Conservation (phyloP, 2,888 invertebrate genomes). For the Drosophila basisetae region DNA sequence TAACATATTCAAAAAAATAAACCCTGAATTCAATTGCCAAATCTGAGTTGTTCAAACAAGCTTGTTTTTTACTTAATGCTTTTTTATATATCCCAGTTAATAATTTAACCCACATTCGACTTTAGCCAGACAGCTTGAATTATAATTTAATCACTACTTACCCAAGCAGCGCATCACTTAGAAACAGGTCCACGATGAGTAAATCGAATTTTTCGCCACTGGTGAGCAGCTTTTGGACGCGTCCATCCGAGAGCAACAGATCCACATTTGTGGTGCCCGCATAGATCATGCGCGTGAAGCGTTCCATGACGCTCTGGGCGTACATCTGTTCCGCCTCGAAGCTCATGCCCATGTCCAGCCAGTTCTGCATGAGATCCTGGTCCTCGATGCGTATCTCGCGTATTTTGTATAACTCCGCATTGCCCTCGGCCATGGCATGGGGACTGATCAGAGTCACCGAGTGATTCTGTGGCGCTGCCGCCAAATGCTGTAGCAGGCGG, state of each 20-base stretch:
- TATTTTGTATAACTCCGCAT: constrained; percentile 60
- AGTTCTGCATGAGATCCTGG: constrained; percentile 77
- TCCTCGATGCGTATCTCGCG: constrained; percentile 82
- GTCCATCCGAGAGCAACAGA: constrained; percentile 76
- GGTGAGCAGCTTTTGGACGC: constrained; percentile 75
- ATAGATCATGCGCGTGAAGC: constrained; percentile 83
- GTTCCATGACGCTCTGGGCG: constrained; percentile 82
- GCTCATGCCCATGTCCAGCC: constrained; percentile 83
- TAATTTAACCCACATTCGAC: background rate
- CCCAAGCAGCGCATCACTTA: constrained; percentile 86
- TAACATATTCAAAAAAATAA: background rate
- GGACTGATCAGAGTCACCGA: constrained; percentile 84
- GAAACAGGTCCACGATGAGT: constrained; percentile 85
- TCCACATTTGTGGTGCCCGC: constrained; percentile 84
- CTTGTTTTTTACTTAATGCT: background rate
- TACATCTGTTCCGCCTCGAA: constrained; percentile 82
- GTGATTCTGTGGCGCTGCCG: constrained; percentile 77
- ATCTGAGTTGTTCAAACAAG: background rate
- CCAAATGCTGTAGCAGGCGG: constrained; percentile 79
- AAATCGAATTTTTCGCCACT: constrained; percentile 83
- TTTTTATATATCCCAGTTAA: background rate
- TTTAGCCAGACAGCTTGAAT: background rate
- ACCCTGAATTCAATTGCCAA: too few species aligned
- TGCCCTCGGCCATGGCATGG: constrained; percentile 34
- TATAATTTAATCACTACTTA: constrained; percentile 6